Conservation (phyloP, 2,888 invertebrate species). For the Dione juno region DNA sequence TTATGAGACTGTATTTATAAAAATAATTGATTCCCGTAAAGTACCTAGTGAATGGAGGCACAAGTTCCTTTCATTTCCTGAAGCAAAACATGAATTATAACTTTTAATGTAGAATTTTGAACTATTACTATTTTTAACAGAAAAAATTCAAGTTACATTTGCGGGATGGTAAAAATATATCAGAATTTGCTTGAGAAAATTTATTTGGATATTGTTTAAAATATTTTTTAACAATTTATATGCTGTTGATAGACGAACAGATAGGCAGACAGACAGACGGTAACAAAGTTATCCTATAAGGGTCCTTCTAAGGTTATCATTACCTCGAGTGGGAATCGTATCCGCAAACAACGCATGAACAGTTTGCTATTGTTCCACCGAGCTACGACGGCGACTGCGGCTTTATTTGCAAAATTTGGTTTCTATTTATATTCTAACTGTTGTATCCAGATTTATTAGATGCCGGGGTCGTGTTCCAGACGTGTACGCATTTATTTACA, state of each 20-base stretch:
- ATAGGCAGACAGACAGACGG: too few species aligned
- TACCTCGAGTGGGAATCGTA: not conserved
- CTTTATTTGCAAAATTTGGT: not conserved
- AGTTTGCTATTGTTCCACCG: not conserved
- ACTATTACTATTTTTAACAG: too few species aligned
- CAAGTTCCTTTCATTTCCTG: not conserved
- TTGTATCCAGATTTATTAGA: conserved; percentile 16
- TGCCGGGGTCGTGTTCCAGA: conserved; percentile 2
- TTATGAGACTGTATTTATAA: not conserved
- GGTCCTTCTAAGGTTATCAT: too few species aligned
- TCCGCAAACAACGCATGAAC: not conserved
- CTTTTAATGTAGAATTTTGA: not conserved
- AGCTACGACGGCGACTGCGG: not conserved
- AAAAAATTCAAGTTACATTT: too few species aligned
- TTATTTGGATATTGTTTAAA: too few species aligned
- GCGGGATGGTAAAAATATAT: too few species aligned
- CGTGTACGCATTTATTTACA: conserved; percentile 13
- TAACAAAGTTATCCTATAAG: too few species aligned
- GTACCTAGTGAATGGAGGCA: not conserved
- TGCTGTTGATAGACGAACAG: too few species aligned
- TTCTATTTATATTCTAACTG: conserved; percentile 1
- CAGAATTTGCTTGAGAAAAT: too few species aligned
- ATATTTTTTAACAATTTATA: too few species aligned
- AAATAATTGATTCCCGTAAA: not conserved
- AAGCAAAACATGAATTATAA: not conserved